Conservation (phyloP, 2,888 invertebrate genomes). For the Cantharis rustica region DNA sequence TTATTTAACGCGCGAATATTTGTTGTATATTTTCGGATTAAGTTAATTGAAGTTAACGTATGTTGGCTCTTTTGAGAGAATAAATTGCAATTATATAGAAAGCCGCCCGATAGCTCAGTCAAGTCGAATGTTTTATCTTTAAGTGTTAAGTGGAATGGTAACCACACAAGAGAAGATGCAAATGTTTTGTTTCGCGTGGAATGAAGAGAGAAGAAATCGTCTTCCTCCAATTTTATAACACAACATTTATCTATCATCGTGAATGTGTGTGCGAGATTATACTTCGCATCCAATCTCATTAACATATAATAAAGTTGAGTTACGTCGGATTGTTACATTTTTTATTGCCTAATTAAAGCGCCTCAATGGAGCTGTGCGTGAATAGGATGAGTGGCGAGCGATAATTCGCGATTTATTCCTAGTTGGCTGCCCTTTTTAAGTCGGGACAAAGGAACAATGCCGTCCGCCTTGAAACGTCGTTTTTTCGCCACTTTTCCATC, state of each 20-base stretch:
- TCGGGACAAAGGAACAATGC: neutral
- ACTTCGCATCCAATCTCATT: conserved; percentile 36
- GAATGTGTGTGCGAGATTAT: conserved; percentile 31
- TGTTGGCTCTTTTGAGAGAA: conserved; percentile 31
- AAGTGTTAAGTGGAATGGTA: conserved; percentile 33
- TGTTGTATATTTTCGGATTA: conserved; percentile 24
- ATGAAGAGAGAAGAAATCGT: conserved; percentile 17
- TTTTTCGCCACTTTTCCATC: neutral
- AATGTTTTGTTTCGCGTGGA: conserved; percentile 4
- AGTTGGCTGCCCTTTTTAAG: neutral
- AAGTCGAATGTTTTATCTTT: conserved; percentile 34
- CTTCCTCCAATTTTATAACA: neutral
- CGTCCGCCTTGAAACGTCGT: neutral
- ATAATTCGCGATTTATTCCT: neutral
- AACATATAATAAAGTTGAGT: conserved; percentile 34
- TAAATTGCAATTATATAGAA: conserved; percentile 38
- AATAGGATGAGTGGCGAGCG: neutral
- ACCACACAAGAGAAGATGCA: conserved; percentile 24
- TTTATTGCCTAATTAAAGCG: neutral
- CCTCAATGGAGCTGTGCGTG: neutral
- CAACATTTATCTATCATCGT: conserved; percentile 34
- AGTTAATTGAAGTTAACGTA: conserved; percentile 35
- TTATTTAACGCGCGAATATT: conserved; percentile 22
- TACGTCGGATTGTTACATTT: neutral
- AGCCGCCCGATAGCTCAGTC: conserved; percentile 35